Evolutionary conservation across 2,797 vertebrate species (phyloP).

Genomic region (Calcarius lapponicus): DNA sequence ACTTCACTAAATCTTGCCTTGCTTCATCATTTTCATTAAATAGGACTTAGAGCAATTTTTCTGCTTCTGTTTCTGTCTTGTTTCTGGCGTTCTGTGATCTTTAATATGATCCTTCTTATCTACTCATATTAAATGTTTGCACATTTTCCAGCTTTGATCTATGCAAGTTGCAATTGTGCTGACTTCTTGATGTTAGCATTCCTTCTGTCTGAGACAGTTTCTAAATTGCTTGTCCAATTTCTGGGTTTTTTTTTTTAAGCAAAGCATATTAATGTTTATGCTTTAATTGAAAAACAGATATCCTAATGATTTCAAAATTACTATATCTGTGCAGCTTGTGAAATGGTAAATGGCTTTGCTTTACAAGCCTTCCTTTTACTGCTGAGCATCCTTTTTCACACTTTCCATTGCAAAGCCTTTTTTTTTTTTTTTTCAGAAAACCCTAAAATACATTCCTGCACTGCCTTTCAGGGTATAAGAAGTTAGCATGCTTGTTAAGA

Average conservation of each 20-base stretch:
- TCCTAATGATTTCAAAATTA: not conserved
- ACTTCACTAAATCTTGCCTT: not conserved
- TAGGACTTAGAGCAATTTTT: not conserved
- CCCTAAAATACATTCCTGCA: not conserved
- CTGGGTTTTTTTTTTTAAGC: not conserved
- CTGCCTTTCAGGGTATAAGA: not conserved
- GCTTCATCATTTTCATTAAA: not conserved
- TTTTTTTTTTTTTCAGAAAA: not conserved
- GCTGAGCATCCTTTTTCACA: not conserved
- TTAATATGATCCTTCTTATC: slow-evolving; percentile 16
- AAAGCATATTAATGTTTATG: not conserved
- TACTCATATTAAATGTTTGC: not conserved
- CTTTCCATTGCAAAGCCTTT: not conserved
- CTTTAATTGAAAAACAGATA: not conserved
- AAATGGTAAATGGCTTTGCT: not conserved
- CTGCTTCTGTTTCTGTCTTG: not conserved
- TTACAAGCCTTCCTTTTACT: not conserved
- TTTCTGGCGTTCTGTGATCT: not conserved
- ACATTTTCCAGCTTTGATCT: slow-evolving; percentile 21
- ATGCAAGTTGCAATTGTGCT: not conserved
- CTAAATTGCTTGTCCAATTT: not conserved
- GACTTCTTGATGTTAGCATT: not conserved
- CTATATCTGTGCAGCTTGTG: not conserved
- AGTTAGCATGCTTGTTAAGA: not conserved
- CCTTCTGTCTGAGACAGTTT: not conserved